Conservation (phyloP, 2,888 invertebrate species). For the Agrochola lota region DNA sequence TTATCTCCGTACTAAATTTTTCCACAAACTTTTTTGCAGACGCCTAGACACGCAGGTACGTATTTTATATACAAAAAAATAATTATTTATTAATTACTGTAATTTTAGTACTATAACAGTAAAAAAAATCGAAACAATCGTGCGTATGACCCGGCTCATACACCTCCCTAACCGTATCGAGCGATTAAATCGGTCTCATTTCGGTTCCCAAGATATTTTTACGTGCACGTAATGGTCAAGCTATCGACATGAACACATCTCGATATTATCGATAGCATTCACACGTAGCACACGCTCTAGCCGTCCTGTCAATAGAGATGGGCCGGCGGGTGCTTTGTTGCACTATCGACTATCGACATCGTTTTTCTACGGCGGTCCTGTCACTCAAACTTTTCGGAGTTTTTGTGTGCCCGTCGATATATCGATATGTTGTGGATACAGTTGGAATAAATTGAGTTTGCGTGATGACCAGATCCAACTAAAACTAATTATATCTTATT, state of each 20-base stretch:
- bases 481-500: background rate
- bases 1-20: background rate
- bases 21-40: background rate
- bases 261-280: slow-evolving; percentile 89
- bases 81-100: background rate
- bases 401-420: slow-evolving; percentile 84
- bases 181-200: slow-evolving; percentile 79
- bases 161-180: slow-evolving; percentile 63
- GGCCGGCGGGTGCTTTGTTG: slow-evolving; percentile 87
- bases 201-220: slow-evolving; percentile 80
- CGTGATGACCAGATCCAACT: background rate
- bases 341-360: slow-evolving; percentile 87
- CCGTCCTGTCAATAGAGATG: slow-evolving; percentile 86
- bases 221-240: slow-evolving; percentile 85
- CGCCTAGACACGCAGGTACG: background rate
- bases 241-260: slow-evolving; percentile 85
- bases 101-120: background rate
- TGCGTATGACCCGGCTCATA: slow-evolving; percentile 49
- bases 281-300: slow-evolving; percentile 89
- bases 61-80: background rate
- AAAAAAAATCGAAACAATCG: slow-evolving; percentile 24
- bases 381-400: slow-evolving; percentile 87
- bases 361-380: slow-evolving; percentile 89
- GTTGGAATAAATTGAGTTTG: slow-evolving; percentile 25
- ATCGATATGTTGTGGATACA: slow-evolving; percentile 77